Conservation (phyloP, 2,888 invertebrate genomes). For the Melolontha melolontha region DNA sequence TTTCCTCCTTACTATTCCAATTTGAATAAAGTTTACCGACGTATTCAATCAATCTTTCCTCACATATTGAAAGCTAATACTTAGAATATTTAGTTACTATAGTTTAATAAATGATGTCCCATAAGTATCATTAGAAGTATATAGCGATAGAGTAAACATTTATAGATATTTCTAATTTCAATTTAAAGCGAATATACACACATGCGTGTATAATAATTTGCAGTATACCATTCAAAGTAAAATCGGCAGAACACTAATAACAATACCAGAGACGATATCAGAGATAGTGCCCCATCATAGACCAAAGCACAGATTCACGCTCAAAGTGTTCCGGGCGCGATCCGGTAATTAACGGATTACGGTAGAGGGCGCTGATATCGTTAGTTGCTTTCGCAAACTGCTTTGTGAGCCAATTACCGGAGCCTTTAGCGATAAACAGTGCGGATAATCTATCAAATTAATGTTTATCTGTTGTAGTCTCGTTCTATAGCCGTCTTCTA, state of each 20-base stretch:
- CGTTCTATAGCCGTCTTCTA: slow-evolving; percentile 6
- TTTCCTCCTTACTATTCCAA: too few species aligned
- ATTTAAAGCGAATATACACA: too few species aligned
- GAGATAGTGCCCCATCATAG: slow-evolving; percentile 19
- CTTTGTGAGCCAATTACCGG: slow-evolving; percentile 62
- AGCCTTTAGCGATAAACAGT: slow-evolving; percentile 64
- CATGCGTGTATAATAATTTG: too few species aligned
- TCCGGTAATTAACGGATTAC: slow-evolving; percentile 50
- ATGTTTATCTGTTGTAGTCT: slow-evolving; percentile 45
- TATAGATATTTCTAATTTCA: too few species aligned
- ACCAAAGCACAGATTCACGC: slow-evolving; percentile 37
- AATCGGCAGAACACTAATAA: slow-evolving; percentile 21
- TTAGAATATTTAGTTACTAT: too few species aligned
- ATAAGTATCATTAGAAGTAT: too few species aligned
- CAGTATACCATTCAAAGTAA: slow-evolving; percentile 1
- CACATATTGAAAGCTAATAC: too few species aligned
- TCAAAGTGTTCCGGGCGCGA: slow-evolving; percentile 47
- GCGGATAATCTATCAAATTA: slow-evolving; percentile 65
- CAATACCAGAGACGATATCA: slow-evolving; percentile 13
- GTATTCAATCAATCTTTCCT: too few species aligned
- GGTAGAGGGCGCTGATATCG: slow-evolving; percentile 54
- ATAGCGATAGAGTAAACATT: too few species aligned
- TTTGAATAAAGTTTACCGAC: too few species aligned
- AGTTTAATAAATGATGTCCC: too few species aligned
- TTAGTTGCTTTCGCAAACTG: slow-evolving; percentile 49